Evolutionary conservation across 2,797 vertebrate species (phyloP), one percentile per base, ranked within the genome.

Genomic region (Schizopygopsis malacanthus): DNA sequence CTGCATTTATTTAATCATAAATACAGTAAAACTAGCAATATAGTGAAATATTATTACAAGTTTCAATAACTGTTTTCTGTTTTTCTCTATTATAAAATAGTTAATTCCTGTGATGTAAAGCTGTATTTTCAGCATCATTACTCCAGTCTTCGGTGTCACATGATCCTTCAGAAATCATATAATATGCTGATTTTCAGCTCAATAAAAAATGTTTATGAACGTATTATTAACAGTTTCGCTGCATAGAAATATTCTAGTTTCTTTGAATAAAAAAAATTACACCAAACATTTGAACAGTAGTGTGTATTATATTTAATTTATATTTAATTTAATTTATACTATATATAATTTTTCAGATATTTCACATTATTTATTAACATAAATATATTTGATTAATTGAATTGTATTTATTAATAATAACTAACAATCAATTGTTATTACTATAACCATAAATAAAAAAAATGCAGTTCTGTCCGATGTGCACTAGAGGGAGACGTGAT

Each of bases 401-500:
- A 28, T 75, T 47, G 3, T 3, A 20, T 76, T 52, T 1, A 37
- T 37, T 54, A 76, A 54, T 20, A 75, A 50, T 50, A 10, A 28
- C 45, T 20, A 52, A 6, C 47, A 54, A 54, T 12, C 3, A 22
- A 77, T 8, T 15, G 7, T 2, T 28, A 63, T 28, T 65, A 65
- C 6, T 33, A 16, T 15, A 16, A n/a, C 18, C 4, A 15, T 33
- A 4, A 43, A 43, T 2, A 37, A 43, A 41, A 7, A 52, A 25
- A 28, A 56, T 13, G 20, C 11, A 63, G 15, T 69, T 37, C 78
- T 47, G 5, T n/a, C 15, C 20, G 11, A 16, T 54, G 56, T 43
- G 16, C 86, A 82, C 86, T 82, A 85, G 86, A 54, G 82, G 79
- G 83, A 59, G 82, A 85, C 67, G 65, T 28, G 33, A 56, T 39